A percentile compares a stretch with the other conserved stretches of the same genome.
These are phyloP conservation scores for Apus apus DNA, from an alignment of 2,113 vertebrate genomes.

Conservation along the genomic window DNA sequence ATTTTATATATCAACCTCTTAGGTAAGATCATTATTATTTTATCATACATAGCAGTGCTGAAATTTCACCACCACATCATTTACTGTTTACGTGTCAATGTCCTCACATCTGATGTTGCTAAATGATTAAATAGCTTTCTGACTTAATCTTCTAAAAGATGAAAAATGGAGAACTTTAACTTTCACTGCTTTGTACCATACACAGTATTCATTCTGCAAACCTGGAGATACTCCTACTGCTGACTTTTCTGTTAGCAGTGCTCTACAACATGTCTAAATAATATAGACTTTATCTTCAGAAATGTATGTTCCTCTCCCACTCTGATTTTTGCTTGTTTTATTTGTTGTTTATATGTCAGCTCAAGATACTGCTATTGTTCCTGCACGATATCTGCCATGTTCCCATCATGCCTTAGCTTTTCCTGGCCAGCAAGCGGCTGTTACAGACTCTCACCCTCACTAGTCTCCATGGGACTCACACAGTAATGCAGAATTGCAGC, in stretches of 20 bases:
- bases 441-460: not conserved
- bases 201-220: not conserved
- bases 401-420: not conserved
- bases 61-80: conserved; percentile 1
- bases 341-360: not conserved
- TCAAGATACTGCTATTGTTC: not conserved
- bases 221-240: not conserved
- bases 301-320: not conserved
- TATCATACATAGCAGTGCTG: conserved; percentile 2
- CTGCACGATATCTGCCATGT: not conserved
- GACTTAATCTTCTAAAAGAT: not conserved
- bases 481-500: fast-evolving
- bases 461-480: not conserved
- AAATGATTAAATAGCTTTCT: conserved; percentile 19
- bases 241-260: not conserved
- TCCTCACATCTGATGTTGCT: not conserved
- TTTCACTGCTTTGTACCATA: fast-evolving
- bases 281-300: not conserved
- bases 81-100: not conserved
- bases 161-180: not conserved
- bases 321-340: not conserved
- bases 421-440: not conserved
- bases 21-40: conserved; percentile 58
- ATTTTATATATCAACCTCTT: conserved; percentile 53
- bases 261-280: not conserved